A percentile compares a stretch with the other conserved stretches of the same genome.
These are phyloP conservation scores for Sebastes nivosus DNA, from an alignment of 2,797 vertebrate species.

Conservation along the genomic window DNA sequence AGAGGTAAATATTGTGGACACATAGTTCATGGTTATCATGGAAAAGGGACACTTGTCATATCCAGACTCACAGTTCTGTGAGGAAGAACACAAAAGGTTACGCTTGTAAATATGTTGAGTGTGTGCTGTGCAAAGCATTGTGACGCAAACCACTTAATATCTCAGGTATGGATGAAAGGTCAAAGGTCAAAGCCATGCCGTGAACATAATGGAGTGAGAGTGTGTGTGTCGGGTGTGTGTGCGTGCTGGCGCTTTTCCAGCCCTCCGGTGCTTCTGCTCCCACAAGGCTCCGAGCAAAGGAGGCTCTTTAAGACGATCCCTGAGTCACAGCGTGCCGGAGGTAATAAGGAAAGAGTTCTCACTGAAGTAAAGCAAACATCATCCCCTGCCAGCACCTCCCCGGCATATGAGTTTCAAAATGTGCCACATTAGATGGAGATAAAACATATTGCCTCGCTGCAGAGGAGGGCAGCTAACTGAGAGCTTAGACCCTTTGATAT, in stretches of 20 bases:
- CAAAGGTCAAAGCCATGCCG: neutral
- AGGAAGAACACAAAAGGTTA: neutral
- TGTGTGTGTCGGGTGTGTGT: neutral
- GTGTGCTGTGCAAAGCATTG: neutral
- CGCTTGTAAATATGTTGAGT: neutral
- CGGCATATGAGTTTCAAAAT: constrained; percentile 10
- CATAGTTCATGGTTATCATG: neutral
- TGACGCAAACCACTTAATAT: neutral
- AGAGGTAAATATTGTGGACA: neutral
- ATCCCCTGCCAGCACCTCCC: constrained; percentile 9
- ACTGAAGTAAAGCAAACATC: constrained; percentile 35
- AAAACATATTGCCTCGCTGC: neutral
- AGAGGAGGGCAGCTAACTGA: neutral
- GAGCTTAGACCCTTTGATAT: neutral
- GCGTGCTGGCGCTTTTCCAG: neutral
- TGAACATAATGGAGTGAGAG: neutral
- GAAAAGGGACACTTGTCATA: neutral
- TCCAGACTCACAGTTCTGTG: neutral
- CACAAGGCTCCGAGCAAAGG: neutral
- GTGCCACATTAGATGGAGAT: neutral
- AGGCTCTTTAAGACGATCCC: constrained; percentile 37
- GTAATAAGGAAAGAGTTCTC: constrained; percentile 38
- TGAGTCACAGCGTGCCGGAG: constrained; percentile 37
- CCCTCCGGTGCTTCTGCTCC: neutral
- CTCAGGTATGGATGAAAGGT: neutral